Percentiles rank a stretch among this genome's conserved stretches.
Evolutionary conservation across 2,888 invertebrate genomes (phyloP).

Genomic region (Conops quadrifasciatus): DNA sequence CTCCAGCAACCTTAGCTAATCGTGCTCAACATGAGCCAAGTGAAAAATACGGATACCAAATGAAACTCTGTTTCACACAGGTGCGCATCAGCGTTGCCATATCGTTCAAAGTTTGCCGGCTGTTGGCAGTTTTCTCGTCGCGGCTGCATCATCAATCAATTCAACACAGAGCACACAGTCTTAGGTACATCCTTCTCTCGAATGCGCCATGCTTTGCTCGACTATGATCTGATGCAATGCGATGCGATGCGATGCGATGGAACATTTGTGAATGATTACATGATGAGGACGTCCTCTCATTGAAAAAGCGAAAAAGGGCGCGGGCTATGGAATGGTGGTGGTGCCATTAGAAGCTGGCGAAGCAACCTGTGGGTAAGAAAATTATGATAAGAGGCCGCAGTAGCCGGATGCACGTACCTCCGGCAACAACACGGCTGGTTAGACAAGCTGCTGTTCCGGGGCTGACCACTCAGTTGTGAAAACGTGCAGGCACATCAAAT

Average conservation of each 20-base stretch:
- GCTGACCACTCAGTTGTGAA: too few relatives aligned
- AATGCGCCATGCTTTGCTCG: too few relatives aligned
- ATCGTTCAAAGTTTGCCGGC: constrained; percentile 25
- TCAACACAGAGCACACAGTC: constrained; percentile 13
- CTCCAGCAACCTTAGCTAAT: constrained; percentile 2
- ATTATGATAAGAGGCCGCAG: neutral
- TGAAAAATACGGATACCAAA: constrained; percentile 17
- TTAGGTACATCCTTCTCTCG: neutral
- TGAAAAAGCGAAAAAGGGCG: too few relatives aligned
- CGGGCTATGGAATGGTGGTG: too few relatives aligned
- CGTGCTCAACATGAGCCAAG: constrained; percentile 23
- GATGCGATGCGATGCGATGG: neutral
- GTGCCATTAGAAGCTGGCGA: too few relatives aligned
- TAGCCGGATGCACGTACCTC: too few relatives aligned
- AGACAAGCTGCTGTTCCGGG: too few relatives aligned
- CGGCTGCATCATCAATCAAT: constrained; percentile 38
- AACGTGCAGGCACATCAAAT: too few relatives aligned
- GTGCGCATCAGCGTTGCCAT: constrained; percentile 14
- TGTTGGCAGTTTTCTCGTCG: constrained; percentile 34
- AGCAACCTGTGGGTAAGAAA: neutral
- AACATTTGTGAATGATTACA: too few relatives aligned
- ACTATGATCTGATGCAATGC: neutral
- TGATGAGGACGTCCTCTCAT: too few relatives aligned
- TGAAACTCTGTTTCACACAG: constrained; percentile 14
- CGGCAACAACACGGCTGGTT: too few relatives aligned